Base-by-base conservation (phyloP, 1,140 invertebrate genomes). In the Sipha flava region DNA sequence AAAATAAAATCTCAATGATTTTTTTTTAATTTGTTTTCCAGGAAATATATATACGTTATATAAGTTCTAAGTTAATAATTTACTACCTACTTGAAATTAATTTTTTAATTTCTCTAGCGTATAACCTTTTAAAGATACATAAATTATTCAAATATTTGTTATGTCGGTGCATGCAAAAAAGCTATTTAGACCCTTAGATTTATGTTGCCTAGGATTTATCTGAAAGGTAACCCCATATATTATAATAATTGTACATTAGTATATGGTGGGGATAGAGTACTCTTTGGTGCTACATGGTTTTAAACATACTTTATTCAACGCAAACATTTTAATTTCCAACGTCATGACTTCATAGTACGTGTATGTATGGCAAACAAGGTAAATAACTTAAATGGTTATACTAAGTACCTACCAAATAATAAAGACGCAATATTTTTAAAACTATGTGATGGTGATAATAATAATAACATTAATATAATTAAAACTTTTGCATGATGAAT, bases 171-270 rank as follows among this genome's bases (percentile, higher is more conserved):
- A 62, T 62, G 31, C 31, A n/a, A 62, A 62, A 34, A 62, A 34
- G 31, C 59, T 62, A 62, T 62, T 62, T 62, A 62, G 31, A 62
- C 59, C 59, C 59, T 62, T 62, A 62, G 59, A 62, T 62, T 62
- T 62, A 62, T 62, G 59, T 34, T 37, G n/a, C 59, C 29, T 62
- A 62, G 59, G 59, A 62, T 37, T 62, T 62, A 37, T 62, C 34
- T 10, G 18, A 62, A 62, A 62, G 59, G 59, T 34, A 34, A 62
- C 34, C 59, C 31, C 59, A 62, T 62, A 62, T 37, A 62, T 62
- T 62, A 62, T 62, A 62, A 62, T 62, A 62, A 31, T 57, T 3
- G 40, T 34, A 1, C n/a, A n/a, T n/a, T n/a, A n/a, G n/a, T n/a
- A n/a, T n/a, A n/a, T n/a, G n/a, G n/a, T n/a, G n/a, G n/a, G n/a